Evolutionary conservation across 92 coral and sea anemone genomes (phyloP).

Genomic region (Phenganax subtilis): DNA sequence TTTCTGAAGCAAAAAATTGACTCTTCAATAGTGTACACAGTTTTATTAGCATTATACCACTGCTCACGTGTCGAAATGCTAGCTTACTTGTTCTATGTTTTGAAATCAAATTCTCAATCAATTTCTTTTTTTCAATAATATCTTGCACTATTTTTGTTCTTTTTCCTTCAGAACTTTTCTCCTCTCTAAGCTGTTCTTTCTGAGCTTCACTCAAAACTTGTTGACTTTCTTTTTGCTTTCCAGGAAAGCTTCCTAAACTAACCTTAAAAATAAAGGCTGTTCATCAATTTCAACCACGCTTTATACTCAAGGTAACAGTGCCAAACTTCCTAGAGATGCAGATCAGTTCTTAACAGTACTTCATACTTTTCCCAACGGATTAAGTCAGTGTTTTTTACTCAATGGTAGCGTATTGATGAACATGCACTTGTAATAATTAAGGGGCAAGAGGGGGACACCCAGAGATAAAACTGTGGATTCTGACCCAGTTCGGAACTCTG

Average conservation of each 20-base stretch:
- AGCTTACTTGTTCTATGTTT: constrained; percentile 83
- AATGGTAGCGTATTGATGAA: constrained; percentile 73
- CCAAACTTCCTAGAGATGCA: background rate
- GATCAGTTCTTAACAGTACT: background rate
- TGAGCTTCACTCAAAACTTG: constrained; percentile 76
- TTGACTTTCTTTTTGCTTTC: constrained; percentile 16
- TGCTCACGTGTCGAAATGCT: constrained; percentile 75
- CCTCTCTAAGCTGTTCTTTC: constrained; percentile 77
- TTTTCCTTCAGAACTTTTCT: constrained; percentile 87
- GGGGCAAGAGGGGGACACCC: constrained; percentile 66
- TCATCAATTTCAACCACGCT: constrained; percentile 45
- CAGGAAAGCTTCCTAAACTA: constrained; percentile 19
- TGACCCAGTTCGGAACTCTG: constrained; percentile 60
- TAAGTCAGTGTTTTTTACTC: constrained; percentile 65
- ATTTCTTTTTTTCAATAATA: constrained; percentile 71
- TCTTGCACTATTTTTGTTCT: constrained; percentile 76
- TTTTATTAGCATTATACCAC: background rate
- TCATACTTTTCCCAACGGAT: constrained; percentile 42
- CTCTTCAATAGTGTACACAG: background rate
- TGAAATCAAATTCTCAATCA: constrained; percentile 62
- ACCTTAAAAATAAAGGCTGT: constrained; percentile 47
- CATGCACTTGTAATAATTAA: constrained; percentile 55
- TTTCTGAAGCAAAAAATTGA: constrained; percentile 10
- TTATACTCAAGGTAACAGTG: constrained; percentile 56
- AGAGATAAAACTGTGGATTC: constrained; percentile 66